Conservation (phyloP, 2,113 vertebrate species). For the Xiphias gladius region DNA sequence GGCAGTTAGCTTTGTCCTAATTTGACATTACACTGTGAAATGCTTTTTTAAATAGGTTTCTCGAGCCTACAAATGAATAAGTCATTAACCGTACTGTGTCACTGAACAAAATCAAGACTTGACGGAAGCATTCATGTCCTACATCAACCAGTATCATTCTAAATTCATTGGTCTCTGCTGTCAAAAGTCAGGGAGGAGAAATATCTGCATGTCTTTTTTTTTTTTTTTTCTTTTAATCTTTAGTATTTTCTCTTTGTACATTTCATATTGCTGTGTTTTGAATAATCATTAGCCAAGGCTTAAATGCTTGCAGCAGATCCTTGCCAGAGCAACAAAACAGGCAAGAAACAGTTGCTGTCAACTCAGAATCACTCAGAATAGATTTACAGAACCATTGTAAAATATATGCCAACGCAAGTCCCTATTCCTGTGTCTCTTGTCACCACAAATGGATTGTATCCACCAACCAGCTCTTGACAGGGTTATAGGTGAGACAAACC, state of each 20-base stretch:
- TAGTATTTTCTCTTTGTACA: conserved; percentile 30
- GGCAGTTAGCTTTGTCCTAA: not conserved
- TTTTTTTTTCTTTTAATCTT: conserved; percentile 22
- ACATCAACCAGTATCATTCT: not conserved
- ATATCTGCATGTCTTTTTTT: conserved; percentile 28
- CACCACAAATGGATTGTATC: conserved; percentile 2
- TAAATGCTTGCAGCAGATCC: conserved; percentile 2
- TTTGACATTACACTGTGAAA: conserved; percentile 55
- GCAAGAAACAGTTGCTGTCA: not conserved
- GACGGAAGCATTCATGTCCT: not conserved
- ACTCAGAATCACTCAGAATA: not conserved
- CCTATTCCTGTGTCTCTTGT: not conserved
- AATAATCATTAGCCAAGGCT: not conserved
- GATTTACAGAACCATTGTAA: conserved; percentile 5
- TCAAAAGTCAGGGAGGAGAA: conserved; percentile 11
- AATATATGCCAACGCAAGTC: not conserved
- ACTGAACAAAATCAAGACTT: conserved; percentile 13
- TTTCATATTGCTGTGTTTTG: conserved; percentile 22
- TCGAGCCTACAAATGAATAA: not conserved
- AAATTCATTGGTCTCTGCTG: not conserved
- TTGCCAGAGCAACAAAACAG: conserved; percentile 27
- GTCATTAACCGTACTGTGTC: not conserved
- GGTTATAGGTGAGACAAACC: conserved; percentile 22
- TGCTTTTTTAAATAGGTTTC: not conserved
- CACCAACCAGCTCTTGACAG: conserved; percentile 15